These are phyloP conservation scores for Melitaea athalia DNA, from an alignment of 2,888 invertebrate species.

Conservation along the genomic window DNA sequence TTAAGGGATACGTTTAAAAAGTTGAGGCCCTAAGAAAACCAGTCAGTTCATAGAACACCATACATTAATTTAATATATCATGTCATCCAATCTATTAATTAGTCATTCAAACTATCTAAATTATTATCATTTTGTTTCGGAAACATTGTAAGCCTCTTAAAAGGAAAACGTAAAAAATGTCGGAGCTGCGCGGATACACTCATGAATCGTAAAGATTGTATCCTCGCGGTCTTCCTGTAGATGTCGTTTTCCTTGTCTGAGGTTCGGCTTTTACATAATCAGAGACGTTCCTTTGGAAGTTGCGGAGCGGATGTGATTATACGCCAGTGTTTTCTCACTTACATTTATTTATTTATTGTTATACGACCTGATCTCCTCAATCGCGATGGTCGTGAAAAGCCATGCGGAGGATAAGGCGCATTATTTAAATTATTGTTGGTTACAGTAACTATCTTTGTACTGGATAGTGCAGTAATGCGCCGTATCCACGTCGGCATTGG, in stretches of 20 bases:
- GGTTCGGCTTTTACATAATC: constrained; percentile 56
- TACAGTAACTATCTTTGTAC: constrained; percentile 44
- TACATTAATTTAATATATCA: constrained; percentile 53
- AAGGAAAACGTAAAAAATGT: constrained; percentile 61
- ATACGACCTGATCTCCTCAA: constrained; percentile 59
- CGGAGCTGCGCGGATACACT: constrained; percentile 70
- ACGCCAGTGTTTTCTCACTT: constrained; percentile 63
- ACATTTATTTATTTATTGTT: constrained; percentile 62
- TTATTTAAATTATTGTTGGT: constrained; percentile 41
- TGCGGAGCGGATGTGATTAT: constrained; percentile 71
- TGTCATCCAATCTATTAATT: constrained; percentile 40
- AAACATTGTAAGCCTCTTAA: constrained; percentile 71
- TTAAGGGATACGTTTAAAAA: constrained; percentile 32
- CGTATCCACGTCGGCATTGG: constrained; percentile 62
- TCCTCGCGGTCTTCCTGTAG: constrained; percentile 63
- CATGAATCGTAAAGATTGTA: constrained; percentile 56
- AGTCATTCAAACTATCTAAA: constrained; percentile 39
- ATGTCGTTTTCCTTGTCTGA: constrained; percentile 70
- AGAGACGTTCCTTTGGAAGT: constrained; percentile 75
- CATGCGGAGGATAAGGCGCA: constrained; percentile 60
- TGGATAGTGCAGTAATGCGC: constrained; percentile 52
- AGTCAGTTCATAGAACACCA: constrained; percentile 28
- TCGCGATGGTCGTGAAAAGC: constrained; percentile 67
- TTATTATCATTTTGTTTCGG: constrained; percentile 45
- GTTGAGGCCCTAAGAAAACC: constrained; percentile 35